A percentile compares a stretch with the other conserved stretches of the same genome.
These are phyloP conservation scores for Calephelis nemesis DNA, from an alignment of 1,140 invertebrate species.

Conservation along the genomic window DNA sequence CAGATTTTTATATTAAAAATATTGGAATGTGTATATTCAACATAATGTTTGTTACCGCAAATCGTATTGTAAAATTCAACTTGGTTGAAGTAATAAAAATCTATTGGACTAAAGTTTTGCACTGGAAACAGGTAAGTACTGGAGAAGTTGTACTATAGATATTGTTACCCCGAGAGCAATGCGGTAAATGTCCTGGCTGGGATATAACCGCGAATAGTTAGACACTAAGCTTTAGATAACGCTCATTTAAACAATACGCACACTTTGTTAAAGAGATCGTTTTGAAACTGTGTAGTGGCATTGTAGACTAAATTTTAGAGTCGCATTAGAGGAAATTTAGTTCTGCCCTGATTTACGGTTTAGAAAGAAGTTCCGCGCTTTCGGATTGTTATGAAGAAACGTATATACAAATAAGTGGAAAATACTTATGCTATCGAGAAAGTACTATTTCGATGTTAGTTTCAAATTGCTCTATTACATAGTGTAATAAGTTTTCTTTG, in stretches of 20 bases:
- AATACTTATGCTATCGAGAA: too few relatives aligned
- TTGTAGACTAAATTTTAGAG: conserved; percentile 66
- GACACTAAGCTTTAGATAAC: conserved; percentile 40
- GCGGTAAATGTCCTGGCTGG: conserved; percentile 30
- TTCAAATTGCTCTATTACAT: too few relatives aligned
- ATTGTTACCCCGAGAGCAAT: conserved; percentile 31
- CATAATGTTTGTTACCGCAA: not conserved
- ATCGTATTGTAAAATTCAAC: not conserved
- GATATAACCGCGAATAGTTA: conserved; percentile 33
- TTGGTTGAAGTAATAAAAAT: conserved; percentile 14
- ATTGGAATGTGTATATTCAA: too few relatives aligned
- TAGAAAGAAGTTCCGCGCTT: not conserved
- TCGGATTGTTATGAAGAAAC: too few relatives aligned
- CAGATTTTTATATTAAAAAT: too few relatives aligned
- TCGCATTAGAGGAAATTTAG: conserved; percentile 65
- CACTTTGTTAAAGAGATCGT: conserved; percentile 54
- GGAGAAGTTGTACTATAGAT: conserved; percentile 29
- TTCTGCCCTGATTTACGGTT: conserved; percentile 62
- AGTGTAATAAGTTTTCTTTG: too few relatives aligned
- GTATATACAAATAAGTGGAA: too few relatives aligned
- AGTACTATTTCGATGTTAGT: not conserved
- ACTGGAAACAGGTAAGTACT: conserved; percentile 16
- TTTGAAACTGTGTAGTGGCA: conserved; percentile 49
- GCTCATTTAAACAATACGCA: conserved; percentile 53
- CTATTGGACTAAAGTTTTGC: conserved; percentile 18